These are phyloP conservation scores for Parapristionchus giblindavisi DNA, from an alignment of 2,888 invertebrate species.

Conservation along the genomic window DNA sequence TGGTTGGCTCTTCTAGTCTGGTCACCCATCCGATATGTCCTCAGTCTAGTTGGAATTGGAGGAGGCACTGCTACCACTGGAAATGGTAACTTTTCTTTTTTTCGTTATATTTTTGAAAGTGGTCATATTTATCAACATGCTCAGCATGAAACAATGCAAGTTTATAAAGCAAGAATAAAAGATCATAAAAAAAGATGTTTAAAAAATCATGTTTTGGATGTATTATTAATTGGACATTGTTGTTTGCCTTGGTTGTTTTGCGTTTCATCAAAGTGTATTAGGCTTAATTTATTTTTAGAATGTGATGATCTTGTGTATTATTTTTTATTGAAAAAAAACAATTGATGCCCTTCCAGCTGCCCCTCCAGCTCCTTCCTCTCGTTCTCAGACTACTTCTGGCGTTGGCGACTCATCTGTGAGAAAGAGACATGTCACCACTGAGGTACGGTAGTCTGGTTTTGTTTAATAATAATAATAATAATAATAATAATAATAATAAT, in stretches of 20 bases:
- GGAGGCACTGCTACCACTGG: background rate
- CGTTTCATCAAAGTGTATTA: background rate
- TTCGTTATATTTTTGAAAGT: no score
- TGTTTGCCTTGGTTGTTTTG: background rate
- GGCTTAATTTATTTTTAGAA: background rate
- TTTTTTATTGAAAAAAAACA: no score
- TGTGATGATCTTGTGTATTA: no score
- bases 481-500: no score
- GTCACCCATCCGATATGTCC: conserved; percentile 35
- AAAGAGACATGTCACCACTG: conserved; percentile 26
- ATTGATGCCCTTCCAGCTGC: background rate
- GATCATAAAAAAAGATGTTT: no score
- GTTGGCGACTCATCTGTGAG: conserved; percentile 17
- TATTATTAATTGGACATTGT: no score
- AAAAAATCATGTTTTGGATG: no score
- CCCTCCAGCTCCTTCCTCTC: background rate
- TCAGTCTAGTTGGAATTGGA: conserved; percentile 30
- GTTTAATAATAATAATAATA: no score
- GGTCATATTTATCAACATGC: no score
- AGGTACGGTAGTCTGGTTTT: conserved; percentile 11
- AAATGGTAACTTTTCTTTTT: no score
- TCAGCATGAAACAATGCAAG: no score
- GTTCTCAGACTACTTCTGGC: background rate
- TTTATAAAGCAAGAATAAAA: no score
- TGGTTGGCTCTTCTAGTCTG: conserved; percentile 38